Base-by-base conservation (phyloP, 2,888 invertebrate species). In the Arctia plantaginis region DNA sequence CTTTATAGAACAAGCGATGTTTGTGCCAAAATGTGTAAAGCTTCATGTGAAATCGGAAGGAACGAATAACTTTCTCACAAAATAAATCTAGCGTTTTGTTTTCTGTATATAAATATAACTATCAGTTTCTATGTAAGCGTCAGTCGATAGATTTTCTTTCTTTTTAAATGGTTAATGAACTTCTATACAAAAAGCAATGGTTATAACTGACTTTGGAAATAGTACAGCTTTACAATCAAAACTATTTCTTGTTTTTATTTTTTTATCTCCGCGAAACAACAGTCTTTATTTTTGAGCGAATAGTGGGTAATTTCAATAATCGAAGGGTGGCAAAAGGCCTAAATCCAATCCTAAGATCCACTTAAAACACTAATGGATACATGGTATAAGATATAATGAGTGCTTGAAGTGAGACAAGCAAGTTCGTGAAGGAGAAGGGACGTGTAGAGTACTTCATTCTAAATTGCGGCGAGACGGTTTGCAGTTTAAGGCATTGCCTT, bases 21-120 rank as follows among this genome's bases (percentile, higher is more conserved):
- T 71, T 71, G 65, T 65, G 65, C 65, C 65, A 64, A 47, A 65
- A 62, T 30, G n/a, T 44, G 64, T 39, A 44, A 65, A 71, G 64
- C 33, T 71, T 71, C 65, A 71, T 33, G 62, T 65, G 33, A 47
- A 65, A 47, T 71, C 41, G 47, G 33, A 65, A 44, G 71, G 35
- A 41, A 71, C 41, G 41, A 41, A 62, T 30, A 62, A 35, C 65
- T 71, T 44, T 65, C 12, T 44, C 23, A 65, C 47, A 65, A 65
- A 65, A 71, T 71, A 71, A 71, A 47, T 64, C 35, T 35, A 51
- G 33, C 47, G 30, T 71, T 71, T 33, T 47, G 64, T 71, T 33
- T 68, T 47, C 30, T 20, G 67, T 27, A 30, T 64, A 30, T 18
- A 64, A 51, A n/a, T 23, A 20, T 15, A 20, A 64, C 64, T 8